A percentile compares a stretch with the other conserved stretches of the same genome.
Conservation (phyloP, 2,888 invertebrate genomes). For the Troides aeacus region DNA sequence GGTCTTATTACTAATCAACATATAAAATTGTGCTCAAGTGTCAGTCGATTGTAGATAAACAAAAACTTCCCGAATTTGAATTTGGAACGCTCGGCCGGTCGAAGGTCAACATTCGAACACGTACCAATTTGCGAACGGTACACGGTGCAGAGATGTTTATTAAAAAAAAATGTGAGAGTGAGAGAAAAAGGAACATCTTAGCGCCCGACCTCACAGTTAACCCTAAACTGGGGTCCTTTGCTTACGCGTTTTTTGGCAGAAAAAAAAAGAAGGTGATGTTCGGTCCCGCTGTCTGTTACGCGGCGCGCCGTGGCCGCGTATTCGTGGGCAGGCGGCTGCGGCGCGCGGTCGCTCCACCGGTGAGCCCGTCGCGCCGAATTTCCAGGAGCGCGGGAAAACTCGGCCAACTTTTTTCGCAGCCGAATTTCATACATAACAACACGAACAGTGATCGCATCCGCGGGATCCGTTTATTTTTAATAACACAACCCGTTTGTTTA, state of each 20-base stretch:
- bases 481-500: slow-evolving; percentile 63
- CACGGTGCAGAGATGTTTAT: slow-evolving; percentile 9
- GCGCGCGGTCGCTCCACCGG: slow-evolving; percentile 65
- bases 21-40: not conserved
- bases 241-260: slow-evolving; percentile 68
- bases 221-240: slow-evolving; percentile 70
- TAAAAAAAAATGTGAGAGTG: slow-evolving; percentile 6
- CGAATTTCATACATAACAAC: slow-evolving; percentile 43
- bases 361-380: slow-evolving; percentile 46
- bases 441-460: slow-evolving; percentile 40
- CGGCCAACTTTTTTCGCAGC: slow-evolving; percentile 44
- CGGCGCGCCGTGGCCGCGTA: slow-evolving; percentile 46
- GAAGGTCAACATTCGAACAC: slow-evolving; percentile 28
- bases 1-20: no score
- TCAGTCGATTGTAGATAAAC: no score
- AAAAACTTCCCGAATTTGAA: slow-evolving; percentile 13
- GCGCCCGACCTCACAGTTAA: slow-evolving; percentile 65
- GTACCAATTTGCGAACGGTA: slow-evolving; percentile 28
- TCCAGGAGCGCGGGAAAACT: slow-evolving; percentile 73
- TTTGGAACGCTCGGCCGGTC: slow-evolving; percentile 22
- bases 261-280: slow-evolving; percentile 50
- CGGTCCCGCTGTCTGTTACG: slow-evolving; percentile 47
- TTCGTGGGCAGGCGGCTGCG: slow-evolving; percentile 71
- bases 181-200: slow-evolving; percentile 24
- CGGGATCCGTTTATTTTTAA: slow-evolving; percentile 52